Conservation (phyloP, 2,888 invertebrate genomes). For the Eutolmus rufibarbis region DNA sequence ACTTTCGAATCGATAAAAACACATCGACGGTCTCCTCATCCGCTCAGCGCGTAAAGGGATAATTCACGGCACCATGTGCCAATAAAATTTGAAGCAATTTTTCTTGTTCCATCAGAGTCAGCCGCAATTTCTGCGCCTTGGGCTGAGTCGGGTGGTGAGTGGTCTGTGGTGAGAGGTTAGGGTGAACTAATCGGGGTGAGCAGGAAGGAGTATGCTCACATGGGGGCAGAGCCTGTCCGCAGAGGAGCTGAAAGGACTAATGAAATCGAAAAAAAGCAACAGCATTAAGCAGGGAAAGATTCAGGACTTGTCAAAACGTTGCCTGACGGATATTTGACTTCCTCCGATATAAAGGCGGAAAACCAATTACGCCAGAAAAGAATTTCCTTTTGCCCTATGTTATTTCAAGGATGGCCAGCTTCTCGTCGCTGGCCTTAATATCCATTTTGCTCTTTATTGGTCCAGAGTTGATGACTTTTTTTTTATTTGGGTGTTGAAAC, state of each 20-base stretch:
- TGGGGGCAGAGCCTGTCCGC: background rate
- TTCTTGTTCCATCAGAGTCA: conserved; percentile 22
- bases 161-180: background rate
- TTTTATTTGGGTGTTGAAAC: background rate
- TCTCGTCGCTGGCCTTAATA: conserved; percentile 1
- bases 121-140: background rate
- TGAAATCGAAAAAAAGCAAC: background rate
- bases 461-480: background rate
- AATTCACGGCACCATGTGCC: conserved; percentile 34
- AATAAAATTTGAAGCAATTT: conserved; percentile 42
- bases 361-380: conserved; percentile 22
- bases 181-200: background rate
- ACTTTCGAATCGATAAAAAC: conserved; percentile 1
- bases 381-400: conserved; percentile 20
- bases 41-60: conserved; percentile 1
- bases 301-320: conserved; percentile 37
- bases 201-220: background rate
- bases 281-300: background rate
- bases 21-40: background rate
- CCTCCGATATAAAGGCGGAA: conserved; percentile 37
- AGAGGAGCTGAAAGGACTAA: background rate
- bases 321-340: conserved; percentile 43
- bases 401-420: background rate
- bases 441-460: conserved; percentile 6
- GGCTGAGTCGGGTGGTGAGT: background rate